Base-by-base conservation (phyloP, 2,888 invertebrate genomes). In the Lampropteryx suffumata region DNA sequence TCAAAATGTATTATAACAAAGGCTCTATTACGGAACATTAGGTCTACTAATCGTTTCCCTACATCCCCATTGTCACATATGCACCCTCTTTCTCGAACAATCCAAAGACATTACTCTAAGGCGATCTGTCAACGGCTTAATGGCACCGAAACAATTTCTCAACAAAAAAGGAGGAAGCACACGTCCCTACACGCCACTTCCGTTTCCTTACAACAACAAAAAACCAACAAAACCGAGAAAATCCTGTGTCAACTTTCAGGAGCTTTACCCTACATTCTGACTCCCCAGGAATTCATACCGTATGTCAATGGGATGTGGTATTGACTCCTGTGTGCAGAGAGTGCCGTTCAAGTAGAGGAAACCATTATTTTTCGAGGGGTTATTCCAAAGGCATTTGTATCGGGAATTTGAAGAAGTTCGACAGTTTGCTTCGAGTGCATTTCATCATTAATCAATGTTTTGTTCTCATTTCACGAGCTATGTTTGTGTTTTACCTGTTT, bases 351-450 rank as follows among this genome's bases (percentile, higher is more conserved):
- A 49, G 59, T 26, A 82, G 77, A 87, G 89, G 90, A 88, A 90
- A 84, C 88, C 87, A 90, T 90, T 90, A 90, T 89, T 90, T 62
- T 86, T 69, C 81, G 84, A 82, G 82, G 84, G 85, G 86, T 84
- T 83, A 83, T 79, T 79, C 75, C 69, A 70, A 76, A 79, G 79
- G 82, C 87, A 85, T 89, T 89, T 89, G 89, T 90, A 88, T 87
- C 71, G 84, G 71, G 86, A 79, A 86, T 89, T 89, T 88, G 89
- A 89, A 87, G 88, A 88, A 90, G 83, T 89, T 90, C 89, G 89
- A 89, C 89, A 89, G 89, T 90, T 88, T 86, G 89, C 87, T 84
- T 83, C 88, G 84, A 91, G 90, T 91, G 90, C 90, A 90, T 90
- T 90, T 87, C 67, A 74, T 86, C 86, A 90, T 90, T 87, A 84